Percentiles rank a stretch among this genome's conserved stretches.
These are phyloP conservation scores for Tethea ocularis DNA, from an alignment of 2,888 invertebrate genomes.

Conservation along the genomic window DNA sequence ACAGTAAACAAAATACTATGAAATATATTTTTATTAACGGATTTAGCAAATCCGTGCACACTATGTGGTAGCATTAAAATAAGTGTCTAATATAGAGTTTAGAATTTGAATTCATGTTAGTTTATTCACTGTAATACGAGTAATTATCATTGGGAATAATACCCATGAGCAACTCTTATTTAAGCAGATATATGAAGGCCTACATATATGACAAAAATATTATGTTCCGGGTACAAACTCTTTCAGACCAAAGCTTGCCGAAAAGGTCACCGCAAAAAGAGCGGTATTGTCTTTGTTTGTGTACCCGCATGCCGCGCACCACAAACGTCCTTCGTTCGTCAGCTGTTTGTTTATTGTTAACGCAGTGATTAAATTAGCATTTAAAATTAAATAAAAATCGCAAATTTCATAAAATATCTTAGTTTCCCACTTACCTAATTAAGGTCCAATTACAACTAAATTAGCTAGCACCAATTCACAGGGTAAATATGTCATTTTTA, in stretches of 20 bases:
- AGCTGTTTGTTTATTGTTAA: slow-evolving; percentile 39
- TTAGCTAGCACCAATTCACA: no score
- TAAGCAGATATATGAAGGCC: no score
- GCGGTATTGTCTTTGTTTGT: slow-evolving; percentile 55
- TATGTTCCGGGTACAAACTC: neutral
- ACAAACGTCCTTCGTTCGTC: slow-evolving; percentile 14
- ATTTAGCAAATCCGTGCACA: no score
- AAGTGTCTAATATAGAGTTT: no score
- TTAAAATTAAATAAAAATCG: neutral
- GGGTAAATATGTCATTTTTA: no score
- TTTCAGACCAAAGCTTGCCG: slow-evolving; percentile 2
- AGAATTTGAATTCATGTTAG: no score
- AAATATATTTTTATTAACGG: no score
- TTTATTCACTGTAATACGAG: no score
- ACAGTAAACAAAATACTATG: no score
- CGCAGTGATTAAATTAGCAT: neutral
- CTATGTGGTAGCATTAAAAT: no score
- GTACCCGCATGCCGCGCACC: slow-evolving; percentile 56
- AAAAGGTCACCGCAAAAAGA: slow-evolving; percentile 46
- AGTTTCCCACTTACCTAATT: no score
- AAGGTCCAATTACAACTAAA: no score
- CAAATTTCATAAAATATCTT: neutral
- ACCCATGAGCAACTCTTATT: neutral
- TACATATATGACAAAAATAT: neutral
- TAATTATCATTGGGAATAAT: neutral